Percentiles rank a stretch among this genome's conserved stretches.
phyloP scores from a whole-genome alignment of 2,888 invertebrate genomes.

The Endotricha flammealis region DNA sequence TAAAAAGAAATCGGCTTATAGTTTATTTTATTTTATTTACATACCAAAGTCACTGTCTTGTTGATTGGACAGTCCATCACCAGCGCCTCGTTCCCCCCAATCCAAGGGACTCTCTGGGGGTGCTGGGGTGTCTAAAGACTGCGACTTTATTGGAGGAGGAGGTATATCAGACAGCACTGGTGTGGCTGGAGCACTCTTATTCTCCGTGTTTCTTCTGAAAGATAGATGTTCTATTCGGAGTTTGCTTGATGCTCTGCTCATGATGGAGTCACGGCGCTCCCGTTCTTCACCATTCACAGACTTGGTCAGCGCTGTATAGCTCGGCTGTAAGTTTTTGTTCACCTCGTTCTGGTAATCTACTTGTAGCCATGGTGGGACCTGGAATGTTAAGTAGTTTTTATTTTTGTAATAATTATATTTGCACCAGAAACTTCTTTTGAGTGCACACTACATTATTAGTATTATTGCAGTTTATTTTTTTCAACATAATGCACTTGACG shows the following conservation, averaged over 20 bases:
- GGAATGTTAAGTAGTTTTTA: slow-evolving; percentile 13
- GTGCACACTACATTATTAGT: too few relatives aligned
- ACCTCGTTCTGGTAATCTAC: slow-evolving; percentile 79
- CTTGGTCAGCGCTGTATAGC: slow-evolving; percentile 61
- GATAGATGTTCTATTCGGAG: slow-evolving; percentile 66
- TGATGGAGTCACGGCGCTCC: slow-evolving; percentile 63
- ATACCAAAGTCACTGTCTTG: slow-evolving; percentile 91
- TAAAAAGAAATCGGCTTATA: too few relatives aligned
- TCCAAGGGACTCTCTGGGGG: slow-evolving; percentile 77
- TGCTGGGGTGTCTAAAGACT: slow-evolving; percentile 39
- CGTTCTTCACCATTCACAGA: slow-evolving; percentile 59
- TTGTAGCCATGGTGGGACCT: slow-evolving; percentile 88
- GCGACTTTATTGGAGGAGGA: slow-evolving; percentile 34
- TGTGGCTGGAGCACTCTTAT: slow-evolving; percentile 52
- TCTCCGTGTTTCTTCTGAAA: slow-evolving; percentile 50
- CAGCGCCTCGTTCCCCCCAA: slow-evolving; percentile 86
- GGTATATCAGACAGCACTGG: slow-evolving; percentile 43
- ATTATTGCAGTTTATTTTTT: too few relatives aligned
- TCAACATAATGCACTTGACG: too few relatives aligned
- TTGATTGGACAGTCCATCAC: slow-evolving; percentile 91
- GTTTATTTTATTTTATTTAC: slow-evolving; percentile 14
- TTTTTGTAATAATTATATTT: too few relatives aligned
- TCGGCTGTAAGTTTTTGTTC: slow-evolving; percentile 70
- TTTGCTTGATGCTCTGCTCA: slow-evolving; percentile 68
- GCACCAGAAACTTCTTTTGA: too few relatives aligned